Evolutionary conservation across 2,797 vertebrate species (phyloP), one percentile per base, ranked within the genome.

Genomic region (Sphenodon punctatus): DNA sequence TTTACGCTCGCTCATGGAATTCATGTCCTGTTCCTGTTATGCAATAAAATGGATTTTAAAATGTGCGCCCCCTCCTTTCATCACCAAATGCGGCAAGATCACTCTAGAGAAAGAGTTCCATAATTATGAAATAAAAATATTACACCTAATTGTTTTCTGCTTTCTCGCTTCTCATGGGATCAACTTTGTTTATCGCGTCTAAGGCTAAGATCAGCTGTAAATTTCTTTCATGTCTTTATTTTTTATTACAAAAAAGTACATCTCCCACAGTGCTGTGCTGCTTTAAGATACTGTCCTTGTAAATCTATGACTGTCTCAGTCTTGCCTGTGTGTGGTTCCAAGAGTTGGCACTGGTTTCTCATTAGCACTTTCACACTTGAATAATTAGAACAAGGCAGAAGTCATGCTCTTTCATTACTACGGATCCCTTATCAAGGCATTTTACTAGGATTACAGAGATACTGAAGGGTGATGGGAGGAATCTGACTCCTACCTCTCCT

Each of bases 381-480:
- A 82, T 87, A 85, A 80, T 78, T 88, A 78, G 86, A 76, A 43
- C n/a, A 85, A 76, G 68, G 63, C 75, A 72, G 42, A 80, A 75
- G 25, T 48, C 66, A 64, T 78, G 36, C 10, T 70, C n/a, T 87
- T 83, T 82, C 30, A 56, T 81, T 76, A 39, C n/a, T 27, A 4
- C 67, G 23, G 53, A 38, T 68, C 75, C 46, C 5, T 59, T 86
- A 59, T 48, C 36, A 67, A 84, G 41, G 20, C 27, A 80, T 39
- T 86, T 88, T 75, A 66, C n/a, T 38, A 39, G 23, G 48, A 75
- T 8, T 67, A 30, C 30, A 71, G 59, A n/a, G n/a, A n/a, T n/a
- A n/a, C n/a, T n/a, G 20, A 27, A n/a, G 9, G 51, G 17, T 8
- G 11, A 71, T 43, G n/a, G 9, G 46, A n/a, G 32, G 10, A 55